These are phyloP conservation scores for Eudemis profundana DNA, from an alignment of 2,888 invertebrate genomes.

Conservation along the genomic window DNA sequence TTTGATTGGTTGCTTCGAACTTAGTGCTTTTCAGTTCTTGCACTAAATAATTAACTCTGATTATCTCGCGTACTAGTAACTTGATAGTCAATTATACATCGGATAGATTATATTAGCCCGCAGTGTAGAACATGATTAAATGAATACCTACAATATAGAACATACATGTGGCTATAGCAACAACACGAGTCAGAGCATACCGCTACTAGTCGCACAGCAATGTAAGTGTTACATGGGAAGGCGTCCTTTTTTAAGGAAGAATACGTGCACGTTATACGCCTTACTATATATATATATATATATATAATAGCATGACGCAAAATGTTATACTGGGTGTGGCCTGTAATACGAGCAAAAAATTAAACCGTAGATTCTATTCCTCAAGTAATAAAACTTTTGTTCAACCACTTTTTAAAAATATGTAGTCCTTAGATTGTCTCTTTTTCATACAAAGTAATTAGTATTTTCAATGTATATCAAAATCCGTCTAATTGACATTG, in stretches of 20 bases:
- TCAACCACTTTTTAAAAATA: too few species aligned
- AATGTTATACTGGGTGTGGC: too few species aligned
- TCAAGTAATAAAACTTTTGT: too few species aligned
- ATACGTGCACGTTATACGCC: neutral
- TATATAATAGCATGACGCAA: too few species aligned
- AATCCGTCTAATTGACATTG: too few species aligned
- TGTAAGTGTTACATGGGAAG: slow-evolving; percentile 7
- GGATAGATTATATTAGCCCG: slow-evolving; percentile 2
- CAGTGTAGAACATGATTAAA: neutral
- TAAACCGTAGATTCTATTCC: too few species aligned
- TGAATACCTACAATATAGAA: neutral
- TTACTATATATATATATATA: too few species aligned
- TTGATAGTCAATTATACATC: slow-evolving; percentile 1
- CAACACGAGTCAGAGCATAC: neutral
- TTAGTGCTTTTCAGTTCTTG: slow-evolving; percentile 3
- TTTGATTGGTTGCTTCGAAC: neutral
- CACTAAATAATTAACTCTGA: slow-evolving; percentile 5
- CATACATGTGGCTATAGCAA: neutral
- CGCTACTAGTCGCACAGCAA: neutral
- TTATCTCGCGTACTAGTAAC: slow-evolving; percentile 15
- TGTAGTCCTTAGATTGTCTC: too few species aligned
- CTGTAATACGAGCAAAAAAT: too few species aligned
- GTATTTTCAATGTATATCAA: too few species aligned
- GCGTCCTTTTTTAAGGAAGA: neutral
- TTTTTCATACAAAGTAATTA: too few species aligned